Base-by-base conservation (phyloP, 2,888 invertebrate genomes). In the Digitonthophagus gazella region DNA sequence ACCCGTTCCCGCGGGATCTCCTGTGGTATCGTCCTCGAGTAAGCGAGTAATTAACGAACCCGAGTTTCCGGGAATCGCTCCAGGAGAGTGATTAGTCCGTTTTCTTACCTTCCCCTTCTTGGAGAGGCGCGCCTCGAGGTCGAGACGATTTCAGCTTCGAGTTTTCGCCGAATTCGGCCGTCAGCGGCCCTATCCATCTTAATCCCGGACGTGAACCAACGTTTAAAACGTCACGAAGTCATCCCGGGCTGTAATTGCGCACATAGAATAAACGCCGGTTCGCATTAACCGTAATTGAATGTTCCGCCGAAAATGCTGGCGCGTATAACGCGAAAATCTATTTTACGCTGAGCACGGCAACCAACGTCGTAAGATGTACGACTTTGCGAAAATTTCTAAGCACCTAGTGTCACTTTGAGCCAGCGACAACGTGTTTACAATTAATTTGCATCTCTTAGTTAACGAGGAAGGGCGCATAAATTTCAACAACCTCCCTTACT, bases 31-130 rank as follows among this genome's bases (percentile, higher is more conserved):
- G 18, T 61, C 61, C 58, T 15, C 15, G 15, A 61, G 61, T 61
- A 61, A 61, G 8, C 15, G 15, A 61, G 61, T 61, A 61, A 61
- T 61, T 61, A 61, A 61, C 18, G 61, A 20, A 61, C 61, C 61
- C 18, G 19, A 61, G 28, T 44, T 44, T 44, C 28, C 28, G 19
- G 16, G 61, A 61, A 15, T 58, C 19, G 61, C 5, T 61, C 61
- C 18, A 57, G 54, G 66, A 66, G 69, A 69, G 57, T 67, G 66
- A 66, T 69, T 66, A 69, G 66, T 69, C 66, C 68, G 65, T 69
- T 69, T 58, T 44, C 28, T 44, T 44, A 44, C 28, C 67, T 68
- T 68, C 55, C 57, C 28, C 63, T 19, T 18, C 55, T 66, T 54
- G 44, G 20, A 64, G 6, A 3, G 16, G 61, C 58, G 18, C 61